Evolutionary conservation across 2,888 invertebrate genomes (phyloP), one percentile per base, ranked within the genome.

Genomic region (Drosophila pseudotalamancana): DNA sequence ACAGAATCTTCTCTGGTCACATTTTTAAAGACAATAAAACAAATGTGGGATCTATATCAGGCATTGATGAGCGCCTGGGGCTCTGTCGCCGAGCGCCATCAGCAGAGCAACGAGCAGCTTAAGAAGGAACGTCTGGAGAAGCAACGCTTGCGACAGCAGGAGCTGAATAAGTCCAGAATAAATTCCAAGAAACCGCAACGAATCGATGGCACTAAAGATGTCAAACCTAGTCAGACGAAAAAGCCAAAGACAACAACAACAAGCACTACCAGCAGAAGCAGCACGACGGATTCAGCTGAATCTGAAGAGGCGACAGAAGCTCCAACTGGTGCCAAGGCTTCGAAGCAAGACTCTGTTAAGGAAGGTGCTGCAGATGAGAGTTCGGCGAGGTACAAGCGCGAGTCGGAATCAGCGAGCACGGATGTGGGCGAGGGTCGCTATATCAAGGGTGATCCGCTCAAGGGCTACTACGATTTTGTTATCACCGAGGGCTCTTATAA

Each of bases 401-500:
- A 55, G 0, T 19, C 61, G 5, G 66, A 51, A 8, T 4, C 54
- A 1, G 4, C 54, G 1, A 56, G 59, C 3, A 72, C 74, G 18
- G 88, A 86, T 66, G 85, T 89, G 29, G 87, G 83, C 5, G 91
- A 91, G 71, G 92, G 89, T 18, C 90, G 91, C 21, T 92, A 92
- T 54, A 91, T 92, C 29, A 91, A 92, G 72, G 92, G 92, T 23
- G 96, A 96, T 89, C 95, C 95, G 48, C 95, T 96, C 93, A 94
- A 94, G 29, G 95, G 95, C 0, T 97, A 97, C 91, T 96, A 96
- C 88, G 96, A 97, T 90, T 97, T 97, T 91, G 93, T 96, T 73
- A 96, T 97, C 87, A 97, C 96, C 84, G 97, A 97, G 89, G 96
- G 96, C 2, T 96, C 96, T 14, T 97, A 96, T 91, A 97, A 97